Evolutionary conservation across 2,888 invertebrate genomes (phyloP), one percentile per base, ranked within the genome.

Genomic region (Argyresthia albistria): DNA sequence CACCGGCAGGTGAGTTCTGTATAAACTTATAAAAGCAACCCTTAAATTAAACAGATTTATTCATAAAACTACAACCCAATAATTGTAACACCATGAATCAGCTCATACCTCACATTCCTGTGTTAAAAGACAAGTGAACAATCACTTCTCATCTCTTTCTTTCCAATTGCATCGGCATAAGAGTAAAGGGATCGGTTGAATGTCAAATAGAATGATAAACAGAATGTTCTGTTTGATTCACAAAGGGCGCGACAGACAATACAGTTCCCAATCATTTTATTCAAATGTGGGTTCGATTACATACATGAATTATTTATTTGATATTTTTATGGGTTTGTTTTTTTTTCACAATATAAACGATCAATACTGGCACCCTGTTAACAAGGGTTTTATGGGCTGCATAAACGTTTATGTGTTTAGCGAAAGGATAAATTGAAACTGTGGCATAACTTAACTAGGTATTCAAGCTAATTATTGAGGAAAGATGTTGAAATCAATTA

Each of bases 161-260:
- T 55, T 59, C 59, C 50, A 12, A 12, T 35, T 14, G 55, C 59
- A 59, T 66, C 56, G 55, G 57, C 58, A 43, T 42, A n/a, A 11
- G 15, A 35, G 50, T 43, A 42, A 43, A 42, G 35, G 51, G 60
- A 69, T 75, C 65, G 62, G 73, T 70, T 76, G 80, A 82, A 82
- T 83, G 83, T 82, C 81, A 83, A 84, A 80, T 77, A 76, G 80
- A 81, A 84, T 84, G 84, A 86, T 83, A 82, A 82, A 83, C 83
- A 81, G 74, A 80, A 84, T 80, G 78, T n/a, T 73, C 70, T 73
- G 76, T 80, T 25, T 25, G 25, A 6, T 4, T 4, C 25, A 25
- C 25, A 25, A 68, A 63, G 66, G 59, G 70, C 69, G 77, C 73
- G 72, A 66, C 58, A 63, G 64, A 72, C 73, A 77, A 76, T 75